Conservation (phyloP, 2,113 vertebrate genomes). For the Brienomyrus brachyistius region DNA sequence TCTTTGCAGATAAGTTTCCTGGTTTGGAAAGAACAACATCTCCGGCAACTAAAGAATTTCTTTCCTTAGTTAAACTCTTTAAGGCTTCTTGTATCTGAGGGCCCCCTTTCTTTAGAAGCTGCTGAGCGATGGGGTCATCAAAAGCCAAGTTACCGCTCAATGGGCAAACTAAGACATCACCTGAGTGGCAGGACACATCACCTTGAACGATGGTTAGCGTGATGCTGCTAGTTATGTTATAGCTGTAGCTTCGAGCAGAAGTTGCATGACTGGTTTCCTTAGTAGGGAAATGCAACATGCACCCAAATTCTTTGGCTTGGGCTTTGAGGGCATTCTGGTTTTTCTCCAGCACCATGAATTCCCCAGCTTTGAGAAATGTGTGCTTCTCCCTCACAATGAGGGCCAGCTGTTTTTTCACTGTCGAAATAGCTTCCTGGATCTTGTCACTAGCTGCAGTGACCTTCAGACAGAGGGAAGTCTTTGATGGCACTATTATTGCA, state of each 20-base stretch:
- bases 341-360: slow-evolving; percentile 39
- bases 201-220: slow-evolving; percentile 27
- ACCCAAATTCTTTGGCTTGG: slow-evolving; percentile 30
- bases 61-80: slow-evolving; percentile 20
- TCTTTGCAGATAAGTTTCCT: slow-evolving; percentile 29
- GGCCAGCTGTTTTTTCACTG: slow-evolving; percentile 21
- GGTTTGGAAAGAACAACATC: slow-evolving; percentile 26
- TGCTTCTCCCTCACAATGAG: slow-evolving; percentile 27
- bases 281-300: slow-evolving; percentile 29
- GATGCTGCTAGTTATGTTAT: slow-evolving; percentile 14
- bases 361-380: slow-evolving; percentile 39
- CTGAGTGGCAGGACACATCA: slow-evolving; percentile 22
- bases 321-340: slow-evolving; percentile 29
- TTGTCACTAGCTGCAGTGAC: slow-evolving; percentile 36
- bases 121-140: slow-evolving; percentile 21
- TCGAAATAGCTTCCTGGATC: slow-evolving; percentile 26
- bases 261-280: not conserved
- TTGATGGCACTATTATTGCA: slow-evolving; percentile 17
- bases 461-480: slow-evolving; percentile 28
- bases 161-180: slow-evolving; percentile 34
- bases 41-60: slow-evolving; percentile 25
- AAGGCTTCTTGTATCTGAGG: slow-evolving; percentile 20
- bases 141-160: slow-evolving; percentile 24
- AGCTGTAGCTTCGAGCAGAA: not conserved
- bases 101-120: slow-evolving; percentile 30